Evolutionary conservation across 2,113 vertebrate genomes (phyloP).

Genomic region (Clarias macrocephalus): DNA sequence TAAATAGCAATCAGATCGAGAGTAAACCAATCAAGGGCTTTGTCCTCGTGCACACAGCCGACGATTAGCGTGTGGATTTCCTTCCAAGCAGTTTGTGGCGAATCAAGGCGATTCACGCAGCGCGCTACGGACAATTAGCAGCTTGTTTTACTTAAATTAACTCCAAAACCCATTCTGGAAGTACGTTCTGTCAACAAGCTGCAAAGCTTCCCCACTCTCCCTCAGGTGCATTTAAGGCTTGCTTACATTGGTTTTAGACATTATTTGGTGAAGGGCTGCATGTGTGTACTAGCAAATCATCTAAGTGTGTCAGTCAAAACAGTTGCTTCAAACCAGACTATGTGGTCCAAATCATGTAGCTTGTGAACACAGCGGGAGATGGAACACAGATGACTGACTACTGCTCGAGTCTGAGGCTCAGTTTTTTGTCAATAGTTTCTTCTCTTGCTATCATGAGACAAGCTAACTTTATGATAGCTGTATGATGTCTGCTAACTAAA

Average conservation of each 20-base stretch:
- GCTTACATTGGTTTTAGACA: constrained; percentile 44
- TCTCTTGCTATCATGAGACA: neutral
- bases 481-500: neutral
- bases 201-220: constrained; percentile 35
- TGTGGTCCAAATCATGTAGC: neutral
- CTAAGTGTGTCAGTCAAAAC: constrained; percentile 38
- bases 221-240: constrained; percentile 50
- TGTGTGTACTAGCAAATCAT: constrained; percentile 33
- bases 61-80: constrained; percentile 71
- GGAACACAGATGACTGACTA: constrained; percentile 14
- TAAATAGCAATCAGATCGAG: constrained; percentile 73
- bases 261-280: neutral
- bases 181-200: constrained; percentile 43
- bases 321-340: constrained; percentile 6
- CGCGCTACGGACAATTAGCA: constrained; percentile 61
- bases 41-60: constrained; percentile 66
- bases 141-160: constrained; percentile 64
- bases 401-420: neutral
- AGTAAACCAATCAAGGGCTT: constrained; percentile 72
- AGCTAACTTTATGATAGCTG: neutral
- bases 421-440: neutral
- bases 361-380: constrained; percentile 15
- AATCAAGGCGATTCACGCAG: constrained; percentile 64
- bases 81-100: constrained; percentile 62
- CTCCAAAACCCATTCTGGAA: constrained; percentile 53